phyloP scores from a whole-genome alignment of 1,140 invertebrate species.

The Teleopsis dalmanni region DNA sequence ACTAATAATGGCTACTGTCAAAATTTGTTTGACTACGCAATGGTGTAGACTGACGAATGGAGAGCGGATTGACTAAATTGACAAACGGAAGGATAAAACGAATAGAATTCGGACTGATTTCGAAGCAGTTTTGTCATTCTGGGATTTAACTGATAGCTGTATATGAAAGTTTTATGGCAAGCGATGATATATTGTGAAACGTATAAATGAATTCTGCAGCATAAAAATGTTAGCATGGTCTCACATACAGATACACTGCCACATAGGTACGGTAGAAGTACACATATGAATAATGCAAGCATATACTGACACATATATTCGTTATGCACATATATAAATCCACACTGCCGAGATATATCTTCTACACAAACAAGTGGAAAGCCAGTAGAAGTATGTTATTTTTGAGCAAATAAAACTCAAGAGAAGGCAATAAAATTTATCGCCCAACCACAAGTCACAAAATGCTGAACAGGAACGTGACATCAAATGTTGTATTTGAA shows the following conservation, averaged over 20 bases:
- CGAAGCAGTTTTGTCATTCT: slow-evolving; percentile 19
- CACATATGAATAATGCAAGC: neutral
- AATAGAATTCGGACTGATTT: slow-evolving; percentile 41
- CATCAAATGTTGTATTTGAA: slow-evolving; percentile 19
- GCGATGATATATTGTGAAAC: slow-evolving; percentile 5
- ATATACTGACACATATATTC: neutral
- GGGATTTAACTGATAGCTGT: slow-evolving; percentile 23
- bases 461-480: slow-evolving; percentile 19
- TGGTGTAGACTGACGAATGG: neutral
- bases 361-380: no score
- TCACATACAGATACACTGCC: neutral
- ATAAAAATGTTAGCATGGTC: no score
- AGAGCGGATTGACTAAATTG: neutral
- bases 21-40: slow-evolving; percentile 27
- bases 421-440: slow-evolving; percentile 26
- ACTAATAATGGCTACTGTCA: slow-evolving; percentile 44
- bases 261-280: neutral
- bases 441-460: slow-evolving; percentile 23
- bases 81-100: slow-evolving; percentile 12
- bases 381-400: neutral
- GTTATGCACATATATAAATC: neutral
- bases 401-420: neutral
- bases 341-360: neutral
- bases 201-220: neutral
- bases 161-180: slow-evolving; percentile 8